Base-by-base conservation (phyloP, 2,113 vertebrate genomes). In the Pseudonaja textilis region DNA sequence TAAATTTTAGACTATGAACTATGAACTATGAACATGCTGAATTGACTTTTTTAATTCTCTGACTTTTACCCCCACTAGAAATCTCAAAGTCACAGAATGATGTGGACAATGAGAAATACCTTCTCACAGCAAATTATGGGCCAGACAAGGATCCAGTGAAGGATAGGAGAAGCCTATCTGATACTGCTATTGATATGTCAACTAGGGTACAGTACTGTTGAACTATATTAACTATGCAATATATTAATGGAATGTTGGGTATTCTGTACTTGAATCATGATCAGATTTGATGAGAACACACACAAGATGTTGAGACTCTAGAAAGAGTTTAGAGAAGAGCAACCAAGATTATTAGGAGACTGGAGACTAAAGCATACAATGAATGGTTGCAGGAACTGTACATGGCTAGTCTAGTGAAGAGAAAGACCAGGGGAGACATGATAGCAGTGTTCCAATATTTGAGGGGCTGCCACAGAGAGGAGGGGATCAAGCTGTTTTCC, bases 51-150 rank as follows among this genome's bases (percentile, higher is more conserved):
- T 50, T 16, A 47, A 57, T 59, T 91, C 6, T 61, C 50, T 95
- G 16, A 94, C 87, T 87, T 90, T 90, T 90, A 23, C 94, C 96
- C 96, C 90, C 1, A 91, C 94, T 95, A 99, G 99, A 98, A 93
- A 97, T 99, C 89, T 99, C 99, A 5, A 98, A 97, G 64, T 99
- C 99, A 93, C 98, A 99, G 95, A 98, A 98, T 52, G 99, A 99
- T 29, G 95, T 99, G 97, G 95, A 95, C 34, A 97, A 94, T 52
- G 98, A 98, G 91, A 97, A 94, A 89, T n/a, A 42, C 16, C 96
- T 97, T 56, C 98, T 98, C 23, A 97, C 96, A 9, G 96, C 97
- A 0, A 93, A 96, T 56, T 94, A 94, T 91, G 87, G 94, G 45
- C 94, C 88, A 47, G 93, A 89, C 1, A 0, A 87, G 50, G 93